Evolutionary conservation across 2,888 invertebrate genomes (phyloP).

Genomic region (Drosophila anceps): DNA sequence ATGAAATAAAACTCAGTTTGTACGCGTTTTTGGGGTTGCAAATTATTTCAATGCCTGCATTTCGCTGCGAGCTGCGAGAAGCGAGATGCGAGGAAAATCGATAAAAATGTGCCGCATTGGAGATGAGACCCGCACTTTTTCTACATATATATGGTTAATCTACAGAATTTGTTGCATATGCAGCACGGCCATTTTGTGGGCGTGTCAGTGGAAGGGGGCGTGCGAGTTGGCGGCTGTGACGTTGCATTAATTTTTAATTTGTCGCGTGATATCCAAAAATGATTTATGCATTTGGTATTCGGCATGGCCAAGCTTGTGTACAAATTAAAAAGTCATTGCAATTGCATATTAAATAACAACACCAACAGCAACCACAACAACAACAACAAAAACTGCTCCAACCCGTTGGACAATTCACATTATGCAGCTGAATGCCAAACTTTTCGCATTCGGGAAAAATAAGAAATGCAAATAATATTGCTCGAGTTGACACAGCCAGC

Average conservation of each 20-base stretch:
- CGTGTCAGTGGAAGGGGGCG: background rate
- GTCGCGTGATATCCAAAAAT: conserved; percentile 54
- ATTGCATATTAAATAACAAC: conserved; percentile 38
- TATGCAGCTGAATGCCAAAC: conserved; percentile 27
- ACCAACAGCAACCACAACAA: background rate
- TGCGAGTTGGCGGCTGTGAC: conserved; percentile 20
- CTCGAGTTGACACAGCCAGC: conserved; percentile 55
- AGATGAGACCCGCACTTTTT: conserved; percentile 45
- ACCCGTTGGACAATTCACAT: conserved; percentile 28
- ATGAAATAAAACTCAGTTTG: conserved; percentile 49
- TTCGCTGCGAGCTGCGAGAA: conserved; percentile 30
- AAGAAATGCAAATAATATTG: conserved; percentile 72
- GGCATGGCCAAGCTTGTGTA: conserved; percentile 32
- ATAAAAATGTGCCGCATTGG: conserved; percentile 69
- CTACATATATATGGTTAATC: conserved; percentile 32
- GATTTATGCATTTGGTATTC: conserved; percentile 65
- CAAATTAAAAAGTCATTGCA: conserved; percentile 69
- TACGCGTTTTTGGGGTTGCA: conserved; percentile 72
- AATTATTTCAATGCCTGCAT: conserved; percentile 67
- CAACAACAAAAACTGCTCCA: background rate
- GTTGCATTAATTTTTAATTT: conserved; percentile 74
- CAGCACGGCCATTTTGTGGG: conserved; percentile 28
- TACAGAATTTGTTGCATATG: conserved; percentile 40
- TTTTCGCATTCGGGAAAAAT: conserved; percentile 52
- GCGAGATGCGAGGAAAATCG: conserved; percentile 63